Evolutionary conservation across 2,888 invertebrate genomes (phyloP), one percentile per base, ranked within the genome.

Genomic region (Ptychoptera albimana): DNA sequence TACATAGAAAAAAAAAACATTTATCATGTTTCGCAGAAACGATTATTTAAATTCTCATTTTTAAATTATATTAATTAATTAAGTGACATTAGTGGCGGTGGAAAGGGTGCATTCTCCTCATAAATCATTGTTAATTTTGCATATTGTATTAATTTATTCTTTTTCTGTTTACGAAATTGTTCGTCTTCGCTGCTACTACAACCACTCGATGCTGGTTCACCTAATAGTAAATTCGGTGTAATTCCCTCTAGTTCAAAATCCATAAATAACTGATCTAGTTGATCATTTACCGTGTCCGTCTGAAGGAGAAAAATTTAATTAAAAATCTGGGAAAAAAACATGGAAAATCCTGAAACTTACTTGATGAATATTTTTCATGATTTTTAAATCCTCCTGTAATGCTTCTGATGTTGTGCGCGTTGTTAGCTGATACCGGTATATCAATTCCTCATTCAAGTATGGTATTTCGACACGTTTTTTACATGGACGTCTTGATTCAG

Each of bases 271-370:
- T 76, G 75, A 46, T 66, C 66, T 38, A 80, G 56, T 59, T 79
- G 79, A 48, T 77, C 74, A 53, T 75, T 75, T 1, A 79, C 75
- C 54, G 75, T 54, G 38, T 63, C 54, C 1, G 79, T 74, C 68
- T 79, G 63, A 47, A 60, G 54, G 46, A 42, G 44, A 37, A 37
- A 43, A 15, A n/a, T 6, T 23, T 8, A 38, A 13, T 37, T 9
- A 39, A 13, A 13, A 13, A 31, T 30, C 13, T 12, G n/a, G 12
- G 37, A 37, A 37, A 44, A 29, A 30, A 12, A 39, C 5, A 30
- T 35, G 16, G 13, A n/a, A 32, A n/a, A 32, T 39, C 23, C 37
- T 23, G 45, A 31, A 40, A 29, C 15, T 52, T 56, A 72, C 73
- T 63, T 73, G 73, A 47, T 67, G 64, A 4, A 73, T 60, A 38